phyloP scores from a whole-genome alignment of 2,888 invertebrate species.

The Carterocephalus palaemon region DNA sequence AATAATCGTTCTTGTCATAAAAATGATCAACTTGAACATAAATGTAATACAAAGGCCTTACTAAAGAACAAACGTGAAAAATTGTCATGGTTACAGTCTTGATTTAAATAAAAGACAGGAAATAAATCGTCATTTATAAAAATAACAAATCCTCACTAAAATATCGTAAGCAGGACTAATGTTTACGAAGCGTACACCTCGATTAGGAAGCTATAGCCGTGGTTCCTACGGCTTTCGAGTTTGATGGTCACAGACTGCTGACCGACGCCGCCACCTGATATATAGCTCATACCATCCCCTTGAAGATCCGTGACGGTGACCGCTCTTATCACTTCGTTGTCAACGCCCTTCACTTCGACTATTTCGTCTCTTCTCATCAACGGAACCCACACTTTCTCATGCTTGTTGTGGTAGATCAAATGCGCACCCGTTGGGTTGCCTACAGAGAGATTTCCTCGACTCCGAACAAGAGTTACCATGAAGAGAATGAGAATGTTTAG shows the following conservation, averaged over 20 bases:
- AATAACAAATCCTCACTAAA: too few species aligned
- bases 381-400: conserved; percentile 25
- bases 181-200: conserved; percentile 37
- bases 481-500: conserved; percentile 13
- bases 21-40: too few species aligned
- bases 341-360: conserved; percentile 27
- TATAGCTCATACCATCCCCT: conserved; percentile 36
- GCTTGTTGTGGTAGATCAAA: conserved; percentile 27
- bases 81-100: too few species aligned
- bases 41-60: too few species aligned
- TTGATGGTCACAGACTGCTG: conserved; percentile 35
- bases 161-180: too few species aligned
- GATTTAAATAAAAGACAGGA: too few species aligned
- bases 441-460: conserved; percentile 26
- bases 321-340: conserved; percentile 32
- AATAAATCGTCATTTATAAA: too few species aligned
- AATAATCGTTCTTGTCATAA: too few species aligned
- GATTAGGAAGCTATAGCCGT: conserved; percentile 40
- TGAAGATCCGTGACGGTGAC: conserved; percentile 36
- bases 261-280: conserved; percentile 40
- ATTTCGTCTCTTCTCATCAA: conserved; percentile 27
- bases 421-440: conserved; percentile 25
- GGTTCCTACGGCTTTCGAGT: conserved; percentile 31
- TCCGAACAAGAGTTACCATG: conserved; percentile 22
- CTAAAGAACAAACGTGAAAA: too few species aligned